Evolutionary conservation across 2,888 invertebrate genomes (phyloP).

Genomic region (Camponotus fellah): DNA sequence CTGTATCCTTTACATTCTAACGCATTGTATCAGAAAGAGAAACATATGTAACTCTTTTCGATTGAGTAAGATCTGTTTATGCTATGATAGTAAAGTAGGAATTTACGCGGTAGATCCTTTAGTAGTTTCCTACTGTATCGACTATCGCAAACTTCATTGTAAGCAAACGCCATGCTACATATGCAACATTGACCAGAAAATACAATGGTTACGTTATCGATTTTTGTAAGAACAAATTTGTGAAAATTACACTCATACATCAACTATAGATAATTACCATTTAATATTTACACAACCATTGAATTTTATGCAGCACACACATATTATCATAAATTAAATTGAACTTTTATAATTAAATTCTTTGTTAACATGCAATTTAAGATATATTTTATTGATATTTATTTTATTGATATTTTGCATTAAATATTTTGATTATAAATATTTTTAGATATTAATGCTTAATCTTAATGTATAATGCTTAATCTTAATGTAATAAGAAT

Average conservation of each 20-base stretch:
- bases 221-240: neutral
- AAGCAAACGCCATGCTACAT: neutral
- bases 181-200: neutral
- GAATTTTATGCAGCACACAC: neutral
- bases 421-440: neutral
- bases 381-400: neutral
- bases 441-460: neutral
- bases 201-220: neutral
- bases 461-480: neutral
- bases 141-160: neutral
- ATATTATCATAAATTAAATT: neutral
- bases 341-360: neutral
- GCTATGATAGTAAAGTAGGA: neutral
- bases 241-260: neutral
- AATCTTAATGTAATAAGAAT: neutral
- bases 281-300: neutral
- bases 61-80: neutral
- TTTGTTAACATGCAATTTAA: neutral
- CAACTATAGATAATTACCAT: neutral
- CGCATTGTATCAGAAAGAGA: neutral
- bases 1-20: neutral
- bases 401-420: no score
- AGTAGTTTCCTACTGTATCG: conserved; percentile 12
- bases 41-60: neutral
- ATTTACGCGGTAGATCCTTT: neutral